A percentile compares a stretch with the other conserved stretches of the same genome.
Evolutionary conservation across 2,797 vertebrate genomes (phyloP).

Genomic region (Phyllotis vaccarum): DNA sequence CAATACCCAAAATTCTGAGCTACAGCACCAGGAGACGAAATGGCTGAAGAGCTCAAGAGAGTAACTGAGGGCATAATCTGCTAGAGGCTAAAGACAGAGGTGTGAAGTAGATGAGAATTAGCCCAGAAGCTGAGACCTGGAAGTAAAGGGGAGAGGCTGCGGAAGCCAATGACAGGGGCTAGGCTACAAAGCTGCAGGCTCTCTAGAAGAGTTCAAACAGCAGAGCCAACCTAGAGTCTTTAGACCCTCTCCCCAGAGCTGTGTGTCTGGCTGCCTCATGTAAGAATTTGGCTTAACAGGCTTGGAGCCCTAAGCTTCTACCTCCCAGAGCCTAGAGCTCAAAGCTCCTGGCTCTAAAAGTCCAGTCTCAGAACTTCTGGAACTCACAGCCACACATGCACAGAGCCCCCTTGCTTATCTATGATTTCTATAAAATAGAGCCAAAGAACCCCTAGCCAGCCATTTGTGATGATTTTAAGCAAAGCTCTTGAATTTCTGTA

Average conservation of each 20-base stretch:
- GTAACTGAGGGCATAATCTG: neutral
- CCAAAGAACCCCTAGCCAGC: neutral
- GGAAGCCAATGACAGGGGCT: neutral
- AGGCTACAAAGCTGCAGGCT: neutral
- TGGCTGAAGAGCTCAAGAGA: neutral
- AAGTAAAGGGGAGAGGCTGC: neutral
- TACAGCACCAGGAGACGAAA: neutral
- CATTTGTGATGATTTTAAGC: neutral
- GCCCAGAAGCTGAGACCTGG: neutral
- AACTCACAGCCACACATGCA: neutral
- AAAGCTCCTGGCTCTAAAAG: neutral
- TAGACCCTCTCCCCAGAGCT: too few relatives aligned
- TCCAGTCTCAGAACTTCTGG: neutral
- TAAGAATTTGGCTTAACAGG: neutral
- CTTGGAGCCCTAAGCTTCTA: neutral
- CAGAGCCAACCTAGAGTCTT: neutral
- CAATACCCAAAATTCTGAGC: neutral
- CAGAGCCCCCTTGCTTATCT: neutral
- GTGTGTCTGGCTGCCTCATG: neutral
- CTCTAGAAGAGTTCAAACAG: neutral
- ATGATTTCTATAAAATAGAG: neutral
- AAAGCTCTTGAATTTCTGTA: conserved; percentile 41
- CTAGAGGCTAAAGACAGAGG: neutral
- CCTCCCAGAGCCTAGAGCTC: neutral
- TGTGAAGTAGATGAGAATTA: neutral